phyloP scores from a whole-genome alignment of 2,113 vertebrate species.

The Lutjanus erythropterus region DNA sequence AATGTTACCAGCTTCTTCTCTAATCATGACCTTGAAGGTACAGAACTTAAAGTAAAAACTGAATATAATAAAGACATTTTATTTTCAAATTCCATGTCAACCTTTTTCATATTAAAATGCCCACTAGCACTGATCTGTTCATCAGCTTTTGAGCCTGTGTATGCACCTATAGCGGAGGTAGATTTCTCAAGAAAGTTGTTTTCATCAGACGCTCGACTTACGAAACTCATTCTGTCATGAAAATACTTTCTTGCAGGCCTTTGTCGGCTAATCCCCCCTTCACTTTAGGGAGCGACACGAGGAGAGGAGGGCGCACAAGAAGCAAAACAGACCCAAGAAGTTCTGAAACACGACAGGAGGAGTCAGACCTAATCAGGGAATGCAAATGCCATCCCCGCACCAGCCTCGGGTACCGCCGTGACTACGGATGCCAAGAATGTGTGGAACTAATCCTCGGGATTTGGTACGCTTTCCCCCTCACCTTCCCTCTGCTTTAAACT shows the following conservation, averaged over 20 bases:
- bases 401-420: slow-evolving; percentile 38
- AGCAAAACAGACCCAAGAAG: slow-evolving; percentile 38
- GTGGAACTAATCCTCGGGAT: slow-evolving; percentile 72
- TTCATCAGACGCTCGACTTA: slow-evolving; percentile 33
- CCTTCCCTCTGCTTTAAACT: slow-evolving; percentile 41
- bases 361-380: slow-evolving; percentile 60
- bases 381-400: slow-evolving; percentile 61
- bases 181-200: slow-evolving; percentile 20
- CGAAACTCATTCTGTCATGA: slow-evolving; percentile 35
- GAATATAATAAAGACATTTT: no score
- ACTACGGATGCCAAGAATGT: slow-evolving; percentile 53
- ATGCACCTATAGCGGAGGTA: background rate
- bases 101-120: background rate
- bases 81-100: background rate
- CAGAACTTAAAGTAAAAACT: no score
- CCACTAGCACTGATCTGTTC: background rate
- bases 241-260: slow-evolving; percentile 10
- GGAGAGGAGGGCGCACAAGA: slow-evolving; percentile 11
- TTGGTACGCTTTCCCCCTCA: slow-evolving; percentile 33
- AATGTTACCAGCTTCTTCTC: background rate
- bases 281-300: slow-evolving; percentile 20
- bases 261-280: slow-evolving; percentile 47
- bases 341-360: slow-evolving; percentile 47
- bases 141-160: background rate
- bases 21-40: background rate